phyloP scores from a whole-genome alignment of 2,113 vertebrate genomes.

The Lepisosteus oculatus region DNA sequence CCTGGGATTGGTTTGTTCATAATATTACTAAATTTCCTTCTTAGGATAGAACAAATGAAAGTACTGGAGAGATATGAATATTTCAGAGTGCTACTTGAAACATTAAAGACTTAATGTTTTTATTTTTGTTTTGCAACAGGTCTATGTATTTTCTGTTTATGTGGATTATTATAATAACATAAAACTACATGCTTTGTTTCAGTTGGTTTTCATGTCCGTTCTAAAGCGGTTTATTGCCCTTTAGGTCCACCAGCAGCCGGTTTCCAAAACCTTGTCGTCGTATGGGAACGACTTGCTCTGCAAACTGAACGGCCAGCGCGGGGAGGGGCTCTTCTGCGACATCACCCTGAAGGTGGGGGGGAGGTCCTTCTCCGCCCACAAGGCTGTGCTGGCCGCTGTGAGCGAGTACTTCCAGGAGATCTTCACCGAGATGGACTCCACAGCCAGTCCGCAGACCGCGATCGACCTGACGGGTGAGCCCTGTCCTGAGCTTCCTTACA shows the following conservation, averaged over 20 bases:
- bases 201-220: too few species aligned
- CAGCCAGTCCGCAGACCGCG: constrained; percentile 49
- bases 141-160: too few species aligned
- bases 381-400: constrained; percentile 69
- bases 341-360: constrained; percentile 65
- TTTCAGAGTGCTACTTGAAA: too few species aligned
- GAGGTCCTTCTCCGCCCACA: constrained; percentile 63
- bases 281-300: constrained; percentile 59
- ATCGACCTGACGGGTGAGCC: constrained; percentile 69
- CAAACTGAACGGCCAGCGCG: constrained; percentile 67
- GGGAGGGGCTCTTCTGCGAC: constrained; percentile 73
- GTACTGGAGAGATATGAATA: too few species aligned
- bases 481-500: background rate
- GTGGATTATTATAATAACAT: too few species aligned
- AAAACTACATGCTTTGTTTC: too few species aligned
- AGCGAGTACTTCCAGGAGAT: constrained; percentile 77
- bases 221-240: constrained; percentile 3
- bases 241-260: constrained; percentile 41
- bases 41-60: too few species aligned
- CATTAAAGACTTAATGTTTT: too few species aligned
- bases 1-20: too few species aligned
- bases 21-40: too few species aligned
- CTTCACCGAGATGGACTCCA: constrained; percentile 65
- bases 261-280: constrained; percentile 60
- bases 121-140: too few species aligned